phyloP scores from a whole-genome alignment of 2,888 invertebrate species.

The Zaprionus bogoriensis region DNA sequence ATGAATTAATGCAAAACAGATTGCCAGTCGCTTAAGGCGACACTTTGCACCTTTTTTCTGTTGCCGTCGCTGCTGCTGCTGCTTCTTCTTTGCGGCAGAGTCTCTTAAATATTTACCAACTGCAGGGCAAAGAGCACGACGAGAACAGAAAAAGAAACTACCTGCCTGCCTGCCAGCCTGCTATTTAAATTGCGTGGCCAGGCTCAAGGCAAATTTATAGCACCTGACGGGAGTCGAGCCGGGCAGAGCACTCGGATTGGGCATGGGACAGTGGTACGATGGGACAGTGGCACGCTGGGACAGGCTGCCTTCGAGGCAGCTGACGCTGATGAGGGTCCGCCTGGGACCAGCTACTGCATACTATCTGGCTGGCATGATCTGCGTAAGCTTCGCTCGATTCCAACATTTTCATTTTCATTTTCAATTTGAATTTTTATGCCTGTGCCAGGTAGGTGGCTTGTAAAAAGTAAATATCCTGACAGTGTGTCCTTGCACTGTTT shows the following conservation, averaged over 20 bases:
- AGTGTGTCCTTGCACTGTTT: slow-evolving; percentile 55
- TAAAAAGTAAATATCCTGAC: slow-evolving; percentile 76
- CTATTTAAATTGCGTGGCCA: slow-evolving; percentile 55
- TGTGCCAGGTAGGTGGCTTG: slow-evolving; percentile 51
- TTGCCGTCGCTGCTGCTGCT: neutral
- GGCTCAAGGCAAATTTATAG: slow-evolving; percentile 52
- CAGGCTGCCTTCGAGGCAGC: slow-evolving; percentile 26
- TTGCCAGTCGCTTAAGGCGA: slow-evolving; percentile 70
- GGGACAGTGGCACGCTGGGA: slow-evolving; percentile 5
- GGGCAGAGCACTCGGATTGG: slow-evolving; percentile 22
- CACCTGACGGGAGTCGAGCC: slow-evolving; percentile 43
- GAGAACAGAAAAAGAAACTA: slow-evolving; percentile 16
- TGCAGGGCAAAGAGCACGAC: slow-evolving; percentile 35
- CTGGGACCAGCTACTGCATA: neutral
- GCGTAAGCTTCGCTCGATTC: slow-evolving; percentile 55
- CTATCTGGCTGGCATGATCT: slow-evolving; percentile 58
- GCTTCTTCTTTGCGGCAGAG: slow-evolving; percentile 19
- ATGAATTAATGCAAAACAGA: slow-evolving; percentile 78
- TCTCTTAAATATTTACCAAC: slow-evolving; percentile 69
- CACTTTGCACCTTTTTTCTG: slow-evolving; percentile 67
- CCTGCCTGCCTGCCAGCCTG: slow-evolving; percentile 51
- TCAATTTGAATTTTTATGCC: slow-evolving; percentile 72
- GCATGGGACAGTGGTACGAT: slow-evolving; percentile 11
- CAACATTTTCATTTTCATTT: slow-evolving; percentile 67
- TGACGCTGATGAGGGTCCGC: slow-evolving; percentile 67